Base-by-base conservation (phyloP, 2,888 invertebrate species). In the Onthophagus sagittarius region DNA sequence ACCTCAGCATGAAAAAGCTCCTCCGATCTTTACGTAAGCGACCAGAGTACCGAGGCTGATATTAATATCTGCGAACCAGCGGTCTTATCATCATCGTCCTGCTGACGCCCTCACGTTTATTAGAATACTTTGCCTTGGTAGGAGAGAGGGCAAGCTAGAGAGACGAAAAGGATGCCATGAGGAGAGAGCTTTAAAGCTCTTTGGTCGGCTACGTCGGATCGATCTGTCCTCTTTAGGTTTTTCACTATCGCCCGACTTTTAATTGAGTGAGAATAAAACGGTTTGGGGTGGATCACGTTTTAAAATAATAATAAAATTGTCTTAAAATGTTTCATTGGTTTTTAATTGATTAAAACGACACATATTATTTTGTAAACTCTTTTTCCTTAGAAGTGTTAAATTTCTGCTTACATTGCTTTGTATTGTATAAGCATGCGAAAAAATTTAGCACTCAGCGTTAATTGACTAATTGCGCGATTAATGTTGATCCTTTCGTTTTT, bases 111-210 rank as follows among this genome's bases (percentile, higher is more conserved):
- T 53, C 39, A 53, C 39, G 39, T 53, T 53, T 53, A 53, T 53
- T 53, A 53, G 39, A 53, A 53, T 53, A 53, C 39, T 53, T 53
- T 53, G 39, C 9, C 39, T 53, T 23, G 23, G 39, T 53, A 9
- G 39, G 39, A 53, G 39, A 53, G 39, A 53, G 39, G 39, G 9
- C 7, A 11, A 53, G 6, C 39, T 53, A 7, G 39, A 23, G 23
- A 53, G 9, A 53, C 39, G 39, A 53, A 53, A 53, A 53, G 39
- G 39, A 53, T 11, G 39, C 39, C 7, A 53, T 7, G 11, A 53
- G 23, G 23, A 23, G 39, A 53, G 39, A 53, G 11, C 67, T 67
- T 67, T 67, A 67, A 67, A 67, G 67, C 67, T 67, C 64, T 9
- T 23, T 3, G 23, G 39, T 11, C 39, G 11, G 39, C 9, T 7